These are phyloP conservation scores for Drosophila macrospina DNA, from an alignment of 2,888 invertebrate species.

Conservation along the genomic window DNA sequence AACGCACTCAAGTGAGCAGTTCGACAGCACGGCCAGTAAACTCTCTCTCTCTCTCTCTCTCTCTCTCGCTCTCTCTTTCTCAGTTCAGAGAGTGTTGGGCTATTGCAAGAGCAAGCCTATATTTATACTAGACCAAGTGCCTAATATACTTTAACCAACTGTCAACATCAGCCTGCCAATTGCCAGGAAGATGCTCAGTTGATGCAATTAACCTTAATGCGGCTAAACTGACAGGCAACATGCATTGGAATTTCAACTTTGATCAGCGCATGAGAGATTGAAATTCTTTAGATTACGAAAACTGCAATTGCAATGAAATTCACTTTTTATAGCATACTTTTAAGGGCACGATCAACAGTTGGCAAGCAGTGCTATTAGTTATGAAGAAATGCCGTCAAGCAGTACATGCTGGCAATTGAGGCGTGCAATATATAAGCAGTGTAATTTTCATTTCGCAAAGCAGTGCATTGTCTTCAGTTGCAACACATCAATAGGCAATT, in stretches of 20 bases:
- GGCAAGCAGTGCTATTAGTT: no score
- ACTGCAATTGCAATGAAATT: not conserved
- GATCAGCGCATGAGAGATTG: not conserved
- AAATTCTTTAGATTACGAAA: not conserved
- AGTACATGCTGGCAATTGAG: no score
- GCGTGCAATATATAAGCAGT: no score
- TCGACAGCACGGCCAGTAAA: not conserved
- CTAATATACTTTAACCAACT: constrained; percentile 1
- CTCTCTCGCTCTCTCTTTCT: not conserved
- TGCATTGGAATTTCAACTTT: not conserved
- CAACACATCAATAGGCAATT: not conserved
- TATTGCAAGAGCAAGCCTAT: constrained; percentile 6
- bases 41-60: not conserved
- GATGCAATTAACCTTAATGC: constrained; percentile 13
- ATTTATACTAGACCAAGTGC: constrained; percentile 11
- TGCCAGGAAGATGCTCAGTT: not conserved
- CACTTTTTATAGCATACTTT: no score
- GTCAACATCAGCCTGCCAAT: not conserved
- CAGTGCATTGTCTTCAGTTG: not conserved
- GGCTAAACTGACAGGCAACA: not conserved
- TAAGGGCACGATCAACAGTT: no score
- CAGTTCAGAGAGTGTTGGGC: not conserved
- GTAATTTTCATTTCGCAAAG: not conserved
- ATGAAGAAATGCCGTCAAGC: no score
- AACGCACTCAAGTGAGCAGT: constrained; percentile 24